Evolutionary conservation across 2,113 vertebrate species (phyloP), one percentile per base, ranked within the genome.

Genomic region (Tachycineta bicolor): DNA sequence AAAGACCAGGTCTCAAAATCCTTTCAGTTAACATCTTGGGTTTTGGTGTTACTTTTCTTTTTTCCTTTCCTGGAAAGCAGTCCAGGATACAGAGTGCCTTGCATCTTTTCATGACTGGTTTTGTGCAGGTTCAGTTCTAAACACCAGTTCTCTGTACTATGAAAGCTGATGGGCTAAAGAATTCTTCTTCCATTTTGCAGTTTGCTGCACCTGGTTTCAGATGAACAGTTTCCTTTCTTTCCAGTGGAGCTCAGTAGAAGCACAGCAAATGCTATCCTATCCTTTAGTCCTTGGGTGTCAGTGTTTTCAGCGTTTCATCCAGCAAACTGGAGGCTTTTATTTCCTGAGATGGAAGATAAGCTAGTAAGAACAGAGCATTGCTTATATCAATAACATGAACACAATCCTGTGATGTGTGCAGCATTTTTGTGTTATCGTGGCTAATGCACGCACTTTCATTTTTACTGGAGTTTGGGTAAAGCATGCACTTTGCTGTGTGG

Each of bases 371-470:
- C 34, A 75, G 47, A 82, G 11, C 8, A 12, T 17, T 60, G 55
- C 52, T 71, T 53, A 11, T 55, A 39, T 63, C 46, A 52, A 19
- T 12, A 55, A 16, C 11, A 12, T 16, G 34, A 90, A 16, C 21
- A 15, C 1, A 3, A 24, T 64, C n/a, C 71, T 58, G 59, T 49
- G 67, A 65, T 21, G 12, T 1, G 0, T 22, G 22, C 41, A n/a
- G 9, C 3, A 3, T 14, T 79, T 75, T 73, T 58, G 50, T 62
- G 50, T 11, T 77, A 22, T 6, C 0, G 0, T 44, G 39, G n/a
- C 15, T 70, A 34, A 44, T 23, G 17, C 16, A 33, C 0, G 0
- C 2, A 3, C 25, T 86, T 94, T 43, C 50, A 28, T 83, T 83
- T 83, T 77, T 26, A 17, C 16, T 2, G 0, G 3, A 39, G 14